A percentile compares a stretch with the other conserved stretches of the same genome.
These are phyloP conservation scores for Dorcus hopei DNA, from an alignment of 2,888 invertebrate genomes.

Conservation along the genomic window DNA sequence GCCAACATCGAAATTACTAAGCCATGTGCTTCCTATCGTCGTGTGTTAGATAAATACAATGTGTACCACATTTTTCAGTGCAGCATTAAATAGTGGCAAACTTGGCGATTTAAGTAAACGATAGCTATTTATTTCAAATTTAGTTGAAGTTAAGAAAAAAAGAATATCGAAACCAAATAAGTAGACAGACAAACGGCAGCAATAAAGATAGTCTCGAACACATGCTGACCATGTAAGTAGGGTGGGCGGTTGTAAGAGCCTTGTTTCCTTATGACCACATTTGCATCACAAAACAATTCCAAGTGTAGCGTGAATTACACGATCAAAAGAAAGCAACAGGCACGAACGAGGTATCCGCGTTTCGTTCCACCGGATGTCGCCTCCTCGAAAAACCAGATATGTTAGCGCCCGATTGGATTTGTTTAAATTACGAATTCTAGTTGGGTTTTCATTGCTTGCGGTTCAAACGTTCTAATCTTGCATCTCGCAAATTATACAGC, in stretches of 20 bases:
- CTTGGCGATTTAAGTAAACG: neutral
- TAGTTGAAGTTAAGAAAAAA: neutral
- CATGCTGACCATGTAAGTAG: slow-evolving; percentile 35
- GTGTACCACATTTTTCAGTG: too few species aligned
- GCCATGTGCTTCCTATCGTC: too few species aligned
- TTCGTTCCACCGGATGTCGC: too few species aligned
- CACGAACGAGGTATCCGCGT: neutral
- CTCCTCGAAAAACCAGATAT: neutral
- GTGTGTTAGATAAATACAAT: too few species aligned
- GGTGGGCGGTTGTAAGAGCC: slow-evolving; percentile 40
- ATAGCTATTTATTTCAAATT: neutral
- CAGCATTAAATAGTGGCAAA: too few species aligned
- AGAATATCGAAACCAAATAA: neutral
- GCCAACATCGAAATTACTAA: too few species aligned
- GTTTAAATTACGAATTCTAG: neutral
- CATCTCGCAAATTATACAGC: slow-evolving; percentile 1
- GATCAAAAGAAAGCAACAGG: neutral
- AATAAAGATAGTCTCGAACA: slow-evolving; percentile 35
- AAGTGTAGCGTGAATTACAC: slow-evolving; percentile 1
- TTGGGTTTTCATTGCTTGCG: neutral
- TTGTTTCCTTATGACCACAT: slow-evolving; percentile 39
- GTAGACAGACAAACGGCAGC: slow-evolving; percentile 13
- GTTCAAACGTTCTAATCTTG: neutral
- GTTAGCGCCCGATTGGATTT: neutral
- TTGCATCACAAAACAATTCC: slow-evolving; percentile 40